These are phyloP conservation scores for Chymomyza caudatula DNA, from an alignment of 2,888 invertebrate genomes.

Conservation along the genomic window DNA sequence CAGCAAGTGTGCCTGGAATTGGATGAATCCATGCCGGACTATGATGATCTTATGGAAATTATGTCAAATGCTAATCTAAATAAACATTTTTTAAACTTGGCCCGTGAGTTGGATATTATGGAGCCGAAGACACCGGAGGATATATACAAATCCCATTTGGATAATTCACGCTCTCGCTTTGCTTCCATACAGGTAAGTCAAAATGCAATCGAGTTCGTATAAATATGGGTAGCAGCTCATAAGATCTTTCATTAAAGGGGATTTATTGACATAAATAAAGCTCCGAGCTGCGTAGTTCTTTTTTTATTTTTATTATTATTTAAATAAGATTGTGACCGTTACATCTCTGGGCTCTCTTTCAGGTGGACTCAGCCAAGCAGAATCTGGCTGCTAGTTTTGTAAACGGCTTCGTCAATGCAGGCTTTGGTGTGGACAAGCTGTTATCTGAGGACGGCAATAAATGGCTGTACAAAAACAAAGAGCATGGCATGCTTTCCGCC, in stretches of 20 bases:
- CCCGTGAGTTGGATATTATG: slow-evolving; percentile 98
- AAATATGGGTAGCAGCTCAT: no score
- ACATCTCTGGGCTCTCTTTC: no score
- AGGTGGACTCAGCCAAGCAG: slow-evolving; percentile 95
- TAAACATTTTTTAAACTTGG: slow-evolving; percentile 94
- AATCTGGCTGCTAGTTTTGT: slow-evolving; percentile 98
- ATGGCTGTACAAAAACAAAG: slow-evolving; percentile 98
- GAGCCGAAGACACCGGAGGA: slow-evolving; percentile 99
- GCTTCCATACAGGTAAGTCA: slow-evolving; percentile 81
- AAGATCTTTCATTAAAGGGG: background rate
- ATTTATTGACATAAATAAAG: no score
- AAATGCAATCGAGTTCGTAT: no score
- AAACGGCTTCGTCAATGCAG: slow-evolving; percentile 99
- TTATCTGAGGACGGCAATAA: slow-evolving; percentile 89
- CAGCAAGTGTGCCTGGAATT: slow-evolving; percentile 94
- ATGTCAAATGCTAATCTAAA: slow-evolving; percentile 96
- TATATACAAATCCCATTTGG: slow-evolving; percentile 98
- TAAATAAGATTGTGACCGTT: no score
- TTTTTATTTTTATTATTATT: background rate
- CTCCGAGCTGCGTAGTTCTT: background rate
- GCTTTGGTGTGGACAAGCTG: slow-evolving; percentile 97
- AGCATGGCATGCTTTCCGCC: slow-evolving; percentile 98
- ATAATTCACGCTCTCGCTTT: slow-evolving; percentile 88
- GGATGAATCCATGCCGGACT: slow-evolving; percentile 81
- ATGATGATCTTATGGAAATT: slow-evolving; percentile 91